phyloP scores from a whole-genome alignment of 2,888 invertebrate genomes.

The Pristionchus arcanus region DNA sequence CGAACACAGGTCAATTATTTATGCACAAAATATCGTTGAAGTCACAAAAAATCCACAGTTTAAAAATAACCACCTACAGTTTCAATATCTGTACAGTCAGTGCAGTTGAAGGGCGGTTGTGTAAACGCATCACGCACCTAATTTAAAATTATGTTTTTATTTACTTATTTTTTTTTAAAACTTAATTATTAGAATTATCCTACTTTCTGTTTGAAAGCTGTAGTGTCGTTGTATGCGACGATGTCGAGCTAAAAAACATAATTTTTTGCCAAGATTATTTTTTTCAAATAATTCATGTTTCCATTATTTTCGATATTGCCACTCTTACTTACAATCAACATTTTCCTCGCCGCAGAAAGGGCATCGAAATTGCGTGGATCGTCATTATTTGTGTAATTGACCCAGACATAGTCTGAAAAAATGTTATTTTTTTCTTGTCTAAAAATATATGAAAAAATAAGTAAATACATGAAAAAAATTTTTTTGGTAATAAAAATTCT shows the following conservation, averaged over 20 bases:
- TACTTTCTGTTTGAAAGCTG: conserved; percentile 55
- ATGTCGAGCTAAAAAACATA: conserved; percentile 10
- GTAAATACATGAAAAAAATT: no score
- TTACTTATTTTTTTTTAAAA: background rate
- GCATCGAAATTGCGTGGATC: conserved; percentile 29
- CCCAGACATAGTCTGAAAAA: conserved; percentile 20
- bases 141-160: no score
- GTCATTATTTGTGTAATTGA: background rate
- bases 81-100: conserved; percentile 64
- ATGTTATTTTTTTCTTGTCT: background rate
- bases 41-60: no score
- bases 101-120: conserved; percentile 63
- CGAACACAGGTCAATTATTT: no score
- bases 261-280: no score
- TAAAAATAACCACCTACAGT: background rate
- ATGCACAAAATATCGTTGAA: no score
- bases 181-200: background rate
- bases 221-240: background rate
- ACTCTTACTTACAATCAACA: conserved; percentile 43
- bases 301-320: background rate
- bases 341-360: background rate
- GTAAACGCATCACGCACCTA: conserved; percentile 60
- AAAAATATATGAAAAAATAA: no score
- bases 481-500: background rate
- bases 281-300: background rate